These are phyloP conservation scores for Pelosia muscerda DNA, from an alignment of 2,888 invertebrate species.

Conservation along the genomic window DNA sequence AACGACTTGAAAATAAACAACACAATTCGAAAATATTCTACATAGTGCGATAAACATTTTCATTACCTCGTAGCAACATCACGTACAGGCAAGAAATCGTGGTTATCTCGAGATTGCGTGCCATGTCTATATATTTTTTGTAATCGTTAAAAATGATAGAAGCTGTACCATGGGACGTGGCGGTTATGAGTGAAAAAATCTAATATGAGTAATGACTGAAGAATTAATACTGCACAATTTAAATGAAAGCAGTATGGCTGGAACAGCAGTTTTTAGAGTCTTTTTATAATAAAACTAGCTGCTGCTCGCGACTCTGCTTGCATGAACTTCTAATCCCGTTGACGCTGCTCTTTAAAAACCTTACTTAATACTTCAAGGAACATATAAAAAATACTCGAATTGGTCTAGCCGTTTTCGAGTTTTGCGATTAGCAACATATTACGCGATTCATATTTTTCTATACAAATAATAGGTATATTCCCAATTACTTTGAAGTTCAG, in stretches of 20 bases:
- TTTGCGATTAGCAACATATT: too few species aligned
- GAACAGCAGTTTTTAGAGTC: neutral
- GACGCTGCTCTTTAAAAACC: too few species aligned
- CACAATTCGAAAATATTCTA: slow-evolving; percentile 34
- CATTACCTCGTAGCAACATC: slow-evolving; percentile 35
- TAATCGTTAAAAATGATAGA: slow-evolving; percentile 32
- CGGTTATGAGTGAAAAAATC: slow-evolving; percentile 3
- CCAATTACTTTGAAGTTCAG: neutral
- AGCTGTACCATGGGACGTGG: slow-evolving; percentile 19
- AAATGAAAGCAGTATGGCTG: neutral
- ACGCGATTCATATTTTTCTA: neutral
- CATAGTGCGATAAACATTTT: slow-evolving; percentile 29
- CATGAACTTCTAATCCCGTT: too few species aligned
- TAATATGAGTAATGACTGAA: slow-evolving; percentile 4
- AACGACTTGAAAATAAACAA: slow-evolving; percentile 31
- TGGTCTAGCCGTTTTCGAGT: too few species aligned
- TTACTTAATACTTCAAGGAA: too few species aligned
- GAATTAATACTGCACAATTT: neutral
- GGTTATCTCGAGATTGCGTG: slow-evolving; percentile 30
- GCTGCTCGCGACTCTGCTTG: too few species aligned
- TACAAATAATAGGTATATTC: too few species aligned
- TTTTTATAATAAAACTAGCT: too few species aligned
- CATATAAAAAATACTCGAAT: too few species aligned
- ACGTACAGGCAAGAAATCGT: slow-evolving; percentile 46
- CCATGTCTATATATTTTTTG: slow-evolving; percentile 25